A percentile compares a stretch with the other conserved stretches of the same genome.
Evolutionary conservation across 2,113 vertebrate genomes (phyloP).

Genomic region (Abramis brama): DNA sequence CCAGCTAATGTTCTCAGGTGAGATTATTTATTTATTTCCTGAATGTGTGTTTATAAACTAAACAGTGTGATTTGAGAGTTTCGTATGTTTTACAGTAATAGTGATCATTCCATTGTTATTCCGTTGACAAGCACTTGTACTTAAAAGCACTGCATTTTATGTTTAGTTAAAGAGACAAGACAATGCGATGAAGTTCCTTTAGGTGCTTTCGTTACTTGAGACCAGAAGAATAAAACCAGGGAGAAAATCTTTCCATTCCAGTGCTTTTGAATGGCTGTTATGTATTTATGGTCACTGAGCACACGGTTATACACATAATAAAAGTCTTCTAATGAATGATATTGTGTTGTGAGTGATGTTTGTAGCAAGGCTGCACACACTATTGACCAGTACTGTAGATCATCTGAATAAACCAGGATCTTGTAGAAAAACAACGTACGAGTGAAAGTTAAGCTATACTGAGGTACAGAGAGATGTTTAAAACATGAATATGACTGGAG

Average conservation of each 20-base stretch:
- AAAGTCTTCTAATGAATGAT: slow-evolving; percentile 15
- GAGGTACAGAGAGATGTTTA: background rate
- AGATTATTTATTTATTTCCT: slow-evolving; percentile 6
- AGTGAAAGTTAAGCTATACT: background rate
- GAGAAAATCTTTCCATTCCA: background rate
- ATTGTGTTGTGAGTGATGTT: background rate
- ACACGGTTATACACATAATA: background rate
- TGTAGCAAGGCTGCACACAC: background rate
- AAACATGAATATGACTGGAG: background rate
- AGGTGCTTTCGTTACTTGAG: background rate
- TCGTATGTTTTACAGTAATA: background rate
- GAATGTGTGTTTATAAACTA: background rate
- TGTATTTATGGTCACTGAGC: slow-evolving; percentile 2
- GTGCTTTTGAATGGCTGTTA: background rate
- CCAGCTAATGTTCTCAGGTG: background rate
- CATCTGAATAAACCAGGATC: background rate
- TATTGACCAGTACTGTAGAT: background rate
- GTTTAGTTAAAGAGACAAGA: background rate
- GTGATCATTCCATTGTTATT: background rate
- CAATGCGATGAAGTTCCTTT: background rate
- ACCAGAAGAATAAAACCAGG: background rate
- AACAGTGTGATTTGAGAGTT: background rate
- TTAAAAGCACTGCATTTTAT: background rate
- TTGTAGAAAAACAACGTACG: background rate
- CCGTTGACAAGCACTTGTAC: background rate